Evolutionary conservation across 1,140 invertebrate genomes (phyloP), one percentile per base, ranked within the genome.

Genomic region (Drosophila nikananu): DNA sequence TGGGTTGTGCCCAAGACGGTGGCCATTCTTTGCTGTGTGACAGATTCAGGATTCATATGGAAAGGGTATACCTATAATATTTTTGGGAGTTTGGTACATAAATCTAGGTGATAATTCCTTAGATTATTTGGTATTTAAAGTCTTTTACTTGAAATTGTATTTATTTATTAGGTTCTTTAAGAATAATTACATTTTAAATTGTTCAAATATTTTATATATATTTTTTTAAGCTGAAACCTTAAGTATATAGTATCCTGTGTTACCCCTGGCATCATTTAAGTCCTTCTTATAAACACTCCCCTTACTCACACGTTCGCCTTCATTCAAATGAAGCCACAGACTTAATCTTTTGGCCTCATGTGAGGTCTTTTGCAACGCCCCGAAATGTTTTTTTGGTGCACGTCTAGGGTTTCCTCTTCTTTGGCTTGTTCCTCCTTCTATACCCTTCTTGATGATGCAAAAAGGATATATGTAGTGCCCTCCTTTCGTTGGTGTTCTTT

Each of bases 371-470:
- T 52, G 76, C 54, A 72, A 79, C 77, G 77, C 77, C 77, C 76
- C 35, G 51, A 79, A 79, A 63, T 41, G 65, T 51, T 52, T 12
- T 52, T 12, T 58, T 39, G 58, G 25, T 63, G 76, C 77, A 79
- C 66, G 76, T 79, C 66, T 79, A 79, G 60, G 77, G 77, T 79
- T 79, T 79, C 68, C 32, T 39, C 65, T 70, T 30, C 39, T 32
- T 21, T 25, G 25, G 37, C 25, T 30, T 25, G 42, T 66, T 57
- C 59, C 74, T 49, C 49, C 42, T 58, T 32, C 51, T 12, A 42
- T 48, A 77, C 77, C 73, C 77, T 66, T 75, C 87, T 75, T 87
- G 41, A 60, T 80, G 79, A 72, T 66, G 83, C 70, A 78, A 71
- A 49, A 70, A 62, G 51, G 57, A 39, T 59, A 65, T 32, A 42